These are phyloP conservation scores for Tanypteryx hageni DNA, from an alignment of 2,888 invertebrate genomes.

Conservation along the genomic window DNA sequence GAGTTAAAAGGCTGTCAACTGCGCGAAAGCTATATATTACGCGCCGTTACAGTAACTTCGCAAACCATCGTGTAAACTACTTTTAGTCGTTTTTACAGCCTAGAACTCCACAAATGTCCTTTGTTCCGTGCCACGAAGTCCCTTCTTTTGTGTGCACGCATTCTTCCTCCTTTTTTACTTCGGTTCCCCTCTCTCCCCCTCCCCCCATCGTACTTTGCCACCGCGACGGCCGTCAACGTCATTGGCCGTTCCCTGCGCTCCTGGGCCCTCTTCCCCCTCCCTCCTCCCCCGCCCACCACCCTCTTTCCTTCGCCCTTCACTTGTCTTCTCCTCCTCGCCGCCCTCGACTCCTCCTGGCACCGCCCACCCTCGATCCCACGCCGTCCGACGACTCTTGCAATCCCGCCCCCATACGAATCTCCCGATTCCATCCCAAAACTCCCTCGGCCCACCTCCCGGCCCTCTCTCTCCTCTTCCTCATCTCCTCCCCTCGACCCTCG, in stretches of 20 bases:
- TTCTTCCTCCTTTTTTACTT: background rate
- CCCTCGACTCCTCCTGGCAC: slow-evolving; percentile 22
- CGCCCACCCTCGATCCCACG: background rate
- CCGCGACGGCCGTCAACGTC: slow-evolving; percentile 33
- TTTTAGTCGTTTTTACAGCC: background rate
- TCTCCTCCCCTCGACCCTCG: background rate
- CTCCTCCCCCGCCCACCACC: background rate
- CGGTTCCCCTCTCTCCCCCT: background rate
- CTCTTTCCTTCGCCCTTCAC: background rate
- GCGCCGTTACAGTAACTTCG: background rate
- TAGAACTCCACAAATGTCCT: background rate
- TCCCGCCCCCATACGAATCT: slow-evolving; percentile 19
- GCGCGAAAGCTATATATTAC: background rate
- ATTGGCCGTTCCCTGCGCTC: slow-evolving; percentile 20
- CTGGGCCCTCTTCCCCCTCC: background rate
- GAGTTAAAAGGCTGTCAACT: too few species aligned
- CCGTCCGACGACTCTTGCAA: background rate
- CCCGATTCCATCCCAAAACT: slow-evolving; percentile 14
- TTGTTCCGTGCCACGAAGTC: background rate
- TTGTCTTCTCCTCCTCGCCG: background rate
- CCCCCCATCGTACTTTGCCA: slow-evolving; percentile 30
- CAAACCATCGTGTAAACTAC: background rate
- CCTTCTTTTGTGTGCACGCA: background rate
- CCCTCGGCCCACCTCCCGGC: background rate
- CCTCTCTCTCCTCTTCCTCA: background rate